These are phyloP conservation scores for Portevinia maculata DNA, from an alignment of 2,888 invertebrate genomes.

Conservation along the genomic window DNA sequence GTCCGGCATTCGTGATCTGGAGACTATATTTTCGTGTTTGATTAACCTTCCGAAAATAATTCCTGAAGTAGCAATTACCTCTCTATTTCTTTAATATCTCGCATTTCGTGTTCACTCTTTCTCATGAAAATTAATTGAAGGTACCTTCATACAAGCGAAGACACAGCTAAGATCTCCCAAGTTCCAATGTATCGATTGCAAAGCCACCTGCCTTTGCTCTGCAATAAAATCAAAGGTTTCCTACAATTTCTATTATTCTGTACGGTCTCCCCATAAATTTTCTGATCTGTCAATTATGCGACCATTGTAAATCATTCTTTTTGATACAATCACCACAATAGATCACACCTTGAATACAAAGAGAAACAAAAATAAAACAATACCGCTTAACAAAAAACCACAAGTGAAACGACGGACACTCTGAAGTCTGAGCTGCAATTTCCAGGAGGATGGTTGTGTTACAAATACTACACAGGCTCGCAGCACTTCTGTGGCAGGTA, in stretches of 20 bases:
- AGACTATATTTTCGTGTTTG: too few species aligned
- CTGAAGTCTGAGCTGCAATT: slow-evolving; percentile 2
- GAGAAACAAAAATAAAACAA: slow-evolving; percentile 29
- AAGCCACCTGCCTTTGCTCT: slow-evolving; percentile 19
- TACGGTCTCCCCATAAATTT: slow-evolving; percentile 74
- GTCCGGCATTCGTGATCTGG: too few species aligned
- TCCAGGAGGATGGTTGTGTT: slow-evolving; percentile 46
- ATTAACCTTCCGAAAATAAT: too few species aligned
- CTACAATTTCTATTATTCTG: slow-evolving; percentile 46
- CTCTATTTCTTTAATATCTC: too few species aligned
- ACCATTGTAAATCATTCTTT: slow-evolving; percentile 76
- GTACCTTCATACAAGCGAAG: neutral
- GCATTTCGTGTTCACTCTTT: too few species aligned
- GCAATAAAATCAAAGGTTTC: slow-evolving; percentile 3
- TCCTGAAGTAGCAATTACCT: too few species aligned
- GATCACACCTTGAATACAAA: slow-evolving; percentile 74
- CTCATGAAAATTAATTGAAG: too few species aligned
- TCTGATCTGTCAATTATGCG: slow-evolving; percentile 76
- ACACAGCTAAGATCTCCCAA: neutral
- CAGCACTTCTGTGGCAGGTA: slow-evolving; percentile 58
- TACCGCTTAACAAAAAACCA: slow-evolving; percentile 47
- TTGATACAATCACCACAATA: slow-evolving; percentile 75
- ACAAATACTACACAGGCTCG: slow-evolving; percentile 40
- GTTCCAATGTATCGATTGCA: slow-evolving; percentile 30
- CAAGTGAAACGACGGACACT: slow-evolving; percentile 48